A percentile compares a stretch with the other conserved stretches of the same genome.
phyloP scores from a whole-genome alignment of 2,797 vertebrate species.

The Platalea minor region DNA sequence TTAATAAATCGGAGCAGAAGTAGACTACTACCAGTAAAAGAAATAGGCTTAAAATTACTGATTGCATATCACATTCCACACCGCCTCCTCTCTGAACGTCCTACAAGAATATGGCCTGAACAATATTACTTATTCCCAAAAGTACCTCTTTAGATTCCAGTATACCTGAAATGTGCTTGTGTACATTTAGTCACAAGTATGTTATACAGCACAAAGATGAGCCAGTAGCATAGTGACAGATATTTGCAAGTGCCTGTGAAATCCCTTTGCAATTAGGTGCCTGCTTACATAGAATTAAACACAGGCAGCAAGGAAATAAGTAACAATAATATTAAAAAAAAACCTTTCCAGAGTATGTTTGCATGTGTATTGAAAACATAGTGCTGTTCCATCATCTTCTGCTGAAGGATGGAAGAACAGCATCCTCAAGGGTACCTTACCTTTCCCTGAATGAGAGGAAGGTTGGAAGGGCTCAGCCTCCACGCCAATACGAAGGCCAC shows the following conservation, averaged over 20 bases:
- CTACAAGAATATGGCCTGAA: neutral
- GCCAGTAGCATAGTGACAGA: neutral
- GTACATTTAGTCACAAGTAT: neutral
- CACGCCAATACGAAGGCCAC: neutral
- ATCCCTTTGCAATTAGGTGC: neutral
- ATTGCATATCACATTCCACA: neutral
- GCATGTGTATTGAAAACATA: neutral
- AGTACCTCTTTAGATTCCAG: neutral
- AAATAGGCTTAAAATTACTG: neutral
- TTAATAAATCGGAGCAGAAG: neutral
- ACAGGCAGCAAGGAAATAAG: neutral
- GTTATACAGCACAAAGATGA: neutral
- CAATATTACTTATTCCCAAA: neutral
- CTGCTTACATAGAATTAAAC: neutral
- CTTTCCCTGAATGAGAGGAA: neutral
- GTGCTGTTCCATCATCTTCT: neutral
- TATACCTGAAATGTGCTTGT: neutral
- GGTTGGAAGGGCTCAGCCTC: neutral
- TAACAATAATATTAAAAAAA: neutral
- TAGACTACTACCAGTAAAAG: neutral
- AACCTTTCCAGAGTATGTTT: neutral
- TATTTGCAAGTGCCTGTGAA: neutral
- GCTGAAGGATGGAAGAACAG: neutral
- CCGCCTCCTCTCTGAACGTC: neutral
- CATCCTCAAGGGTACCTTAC: neutral